Percentiles rank a stretch among this genome's conserved stretches.
phyloP scores from a whole-genome alignment of 2,888 invertebrate species.

The Drosophila mimetica region DNA sequence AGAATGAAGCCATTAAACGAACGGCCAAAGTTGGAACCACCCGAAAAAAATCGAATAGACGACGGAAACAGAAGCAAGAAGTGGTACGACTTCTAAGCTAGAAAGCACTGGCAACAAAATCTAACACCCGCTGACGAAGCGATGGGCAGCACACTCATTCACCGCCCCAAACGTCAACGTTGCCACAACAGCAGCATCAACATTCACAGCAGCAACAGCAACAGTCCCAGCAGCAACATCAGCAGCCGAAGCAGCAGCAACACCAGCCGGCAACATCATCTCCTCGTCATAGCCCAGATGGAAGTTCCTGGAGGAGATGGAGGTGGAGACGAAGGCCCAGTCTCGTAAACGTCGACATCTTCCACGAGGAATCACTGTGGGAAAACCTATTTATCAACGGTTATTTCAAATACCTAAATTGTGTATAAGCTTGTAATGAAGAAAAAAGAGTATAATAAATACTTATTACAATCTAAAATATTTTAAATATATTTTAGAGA shows the following conservation, averaged over 20 bases:
- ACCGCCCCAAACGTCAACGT: slow-evolving; percentile 29
- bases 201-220: slow-evolving; percentile 21
- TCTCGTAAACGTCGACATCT: slow-evolving; percentile 73
- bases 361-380: slow-evolving; percentile 47
- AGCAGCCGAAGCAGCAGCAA: slow-evolving; percentile 51
- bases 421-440: too few relatives aligned
- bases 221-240: slow-evolving; percentile 49
- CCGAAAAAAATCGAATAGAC: slow-evolving; percentile 32
- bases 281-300: slow-evolving; percentile 36
- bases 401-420: neutral
- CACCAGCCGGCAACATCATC: slow-evolving; percentile 43
- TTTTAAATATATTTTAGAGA: too few relatives aligned
- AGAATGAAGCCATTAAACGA: slow-evolving; percentile 79
- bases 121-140: slow-evolving; percentile 64
- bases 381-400: neutral
- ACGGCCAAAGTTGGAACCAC: slow-evolving; percentile 68
- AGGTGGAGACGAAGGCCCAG: slow-evolving; percentile 26
- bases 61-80: slow-evolving; percentile 39
- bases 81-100: slow-evolving; percentile 43
- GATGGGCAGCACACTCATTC: slow-evolving; percentile 50
- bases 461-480: too few relatives aligned
- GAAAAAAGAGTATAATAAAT: too few relatives aligned
- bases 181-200: slow-evolving; percentile 43
- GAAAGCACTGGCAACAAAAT: slow-evolving; percentile 63
- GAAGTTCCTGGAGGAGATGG: slow-evolving; percentile 27